Conservation (phyloP, 1,140 invertebrate genomes). For the Bradysia coprophila region DNA sequence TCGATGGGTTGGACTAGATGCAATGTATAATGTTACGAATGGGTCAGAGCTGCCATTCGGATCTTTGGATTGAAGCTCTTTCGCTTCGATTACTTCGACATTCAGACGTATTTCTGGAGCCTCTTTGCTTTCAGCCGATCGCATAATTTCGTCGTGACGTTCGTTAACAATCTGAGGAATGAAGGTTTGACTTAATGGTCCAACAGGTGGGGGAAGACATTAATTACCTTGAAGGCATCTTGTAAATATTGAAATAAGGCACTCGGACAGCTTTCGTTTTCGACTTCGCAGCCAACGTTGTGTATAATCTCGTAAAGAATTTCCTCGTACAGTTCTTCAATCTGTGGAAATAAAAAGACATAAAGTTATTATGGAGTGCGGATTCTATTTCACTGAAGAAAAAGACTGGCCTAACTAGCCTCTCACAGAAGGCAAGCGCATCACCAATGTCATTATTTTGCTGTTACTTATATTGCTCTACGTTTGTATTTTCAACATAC, state of each 20-base stretch:
- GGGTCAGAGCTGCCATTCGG: slow-evolving; percentile 92
- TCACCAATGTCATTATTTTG: too few relatives aligned
- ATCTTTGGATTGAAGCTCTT: slow-evolving; percentile 85
- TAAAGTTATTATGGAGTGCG: too few relatives aligned
- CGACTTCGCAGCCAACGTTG: slow-evolving; percentile 67
- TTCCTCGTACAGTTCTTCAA: slow-evolving; percentile 83
- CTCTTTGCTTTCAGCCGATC: slow-evolving; percentile 51
- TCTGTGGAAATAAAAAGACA: slow-evolving; percentile 30
- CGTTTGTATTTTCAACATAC: background rate
- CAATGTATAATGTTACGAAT: slow-evolving; percentile 70
- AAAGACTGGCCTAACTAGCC: too few relatives aligned
- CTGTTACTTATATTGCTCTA: too few relatives aligned
- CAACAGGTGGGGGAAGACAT: background rate
- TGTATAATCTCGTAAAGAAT: slow-evolving; percentile 84
- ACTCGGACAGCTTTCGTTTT: slow-evolving; percentile 42
- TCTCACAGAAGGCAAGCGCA: background rate
- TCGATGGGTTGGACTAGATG: slow-evolving; percentile 50
- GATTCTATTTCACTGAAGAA: too few relatives aligned
- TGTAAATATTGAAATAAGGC: slow-evolving; percentile 65
- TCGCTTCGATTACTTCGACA: slow-evolving; percentile 82
- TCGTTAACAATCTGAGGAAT: slow-evolving; percentile 36
- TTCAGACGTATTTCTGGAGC: slow-evolving; percentile 85
- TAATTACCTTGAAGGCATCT: slow-evolving; percentile 54
- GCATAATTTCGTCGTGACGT: slow-evolving; percentile 46
- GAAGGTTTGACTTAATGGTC: background rate